These are phyloP conservation scores for Ips typographus DNA, from an alignment of 1,140 invertebrate genomes.

Conservation along the genomic window DNA sequence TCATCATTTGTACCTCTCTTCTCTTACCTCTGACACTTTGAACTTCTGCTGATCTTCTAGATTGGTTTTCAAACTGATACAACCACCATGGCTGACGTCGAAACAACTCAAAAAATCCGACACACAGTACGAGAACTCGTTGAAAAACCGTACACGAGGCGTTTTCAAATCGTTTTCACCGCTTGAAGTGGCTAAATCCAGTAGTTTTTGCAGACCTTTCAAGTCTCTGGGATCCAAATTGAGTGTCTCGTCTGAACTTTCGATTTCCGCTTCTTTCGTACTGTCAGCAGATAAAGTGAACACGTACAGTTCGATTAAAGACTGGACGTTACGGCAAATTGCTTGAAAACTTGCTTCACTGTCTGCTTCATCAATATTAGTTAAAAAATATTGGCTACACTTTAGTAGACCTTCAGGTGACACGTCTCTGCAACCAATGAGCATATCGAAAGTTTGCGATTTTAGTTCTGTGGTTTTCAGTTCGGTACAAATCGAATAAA, in stretches of 20 bases:
- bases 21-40: conserved; percentile 56
- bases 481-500: conserved; percentile 60
- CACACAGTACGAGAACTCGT: conserved; percentile 39
- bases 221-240: conserved; percentile 41
- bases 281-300: conserved; percentile 23
- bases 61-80: conserved; percentile 52
- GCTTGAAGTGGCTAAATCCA: conserved; percentile 48
- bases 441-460: conserved; percentile 70
- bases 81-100: conserved; percentile 53
- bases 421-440: conserved; percentile 64
- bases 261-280: background rate
- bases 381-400: conserved; percentile 56
- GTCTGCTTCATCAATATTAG: conserved; percentile 36
- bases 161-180: conserved; percentile 38
- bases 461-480: conserved; percentile 74
- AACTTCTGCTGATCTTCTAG: conserved; percentile 51
- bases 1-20: background rate
- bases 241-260: background rate
- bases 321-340: conserved; percentile 43
- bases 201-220: conserved; percentile 49
- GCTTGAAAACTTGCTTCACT: conserved; percentile 40
- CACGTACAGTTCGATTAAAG: conserved; percentile 47
- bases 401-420: conserved; percentile 57
- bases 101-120: conserved; percentile 60
- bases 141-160: conserved; percentile 47